These are phyloP conservation scores for Melipona bicolor DNA, from an alignment of 2,888 invertebrate species.

Conservation along the genomic window DNA sequence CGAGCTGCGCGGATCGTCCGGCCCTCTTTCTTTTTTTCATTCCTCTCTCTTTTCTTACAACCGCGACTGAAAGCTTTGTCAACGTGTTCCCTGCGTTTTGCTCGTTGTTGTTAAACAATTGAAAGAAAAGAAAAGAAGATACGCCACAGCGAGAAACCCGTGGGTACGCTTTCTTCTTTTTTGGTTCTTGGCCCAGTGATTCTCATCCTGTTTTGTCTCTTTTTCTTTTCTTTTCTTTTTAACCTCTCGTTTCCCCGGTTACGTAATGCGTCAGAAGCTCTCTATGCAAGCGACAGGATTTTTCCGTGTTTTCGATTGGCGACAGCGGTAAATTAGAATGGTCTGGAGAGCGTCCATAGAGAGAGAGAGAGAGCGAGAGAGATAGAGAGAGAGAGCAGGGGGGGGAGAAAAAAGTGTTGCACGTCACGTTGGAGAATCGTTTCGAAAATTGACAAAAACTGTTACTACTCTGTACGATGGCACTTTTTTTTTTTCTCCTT, in stretches of 20 bases:
- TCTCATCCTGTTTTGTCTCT: not conserved
- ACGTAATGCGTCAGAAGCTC: conserved; percentile 59
- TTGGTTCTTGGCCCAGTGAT: not conserved
- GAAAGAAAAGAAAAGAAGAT: not conserved
- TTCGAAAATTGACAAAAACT: conserved; percentile 20
- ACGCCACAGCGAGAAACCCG: conserved; percentile 4
- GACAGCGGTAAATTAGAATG: conserved; percentile 46
- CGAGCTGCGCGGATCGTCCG: not conserved
- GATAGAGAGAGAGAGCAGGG: no score
- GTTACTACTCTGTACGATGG: not conserved
- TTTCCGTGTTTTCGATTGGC: conserved; percentile 41
- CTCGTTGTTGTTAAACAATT: not conserved
- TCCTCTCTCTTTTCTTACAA: not conserved
- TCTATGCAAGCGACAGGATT: conserved; percentile 72
- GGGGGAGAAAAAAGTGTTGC: conserved; percentile 44
- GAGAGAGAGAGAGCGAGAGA: conserved; percentile 7
- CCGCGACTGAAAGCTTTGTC: conserved; percentile 54
- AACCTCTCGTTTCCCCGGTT: conserved; percentile 4
- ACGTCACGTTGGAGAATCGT: conserved; percentile 26
- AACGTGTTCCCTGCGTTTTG: conserved; percentile 32
- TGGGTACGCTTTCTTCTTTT: not conserved
- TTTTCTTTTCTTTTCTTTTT: not conserved
- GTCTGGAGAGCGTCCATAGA: conserved; percentile 18
- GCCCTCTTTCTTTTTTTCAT: not conserved
- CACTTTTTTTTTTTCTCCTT: not conserved